Evolutionary conservation across 2,797 vertebrate genomes (phyloP), one percentile per base, ranked within the genome.

Genomic region (Tolypeutes matacus): DNA sequence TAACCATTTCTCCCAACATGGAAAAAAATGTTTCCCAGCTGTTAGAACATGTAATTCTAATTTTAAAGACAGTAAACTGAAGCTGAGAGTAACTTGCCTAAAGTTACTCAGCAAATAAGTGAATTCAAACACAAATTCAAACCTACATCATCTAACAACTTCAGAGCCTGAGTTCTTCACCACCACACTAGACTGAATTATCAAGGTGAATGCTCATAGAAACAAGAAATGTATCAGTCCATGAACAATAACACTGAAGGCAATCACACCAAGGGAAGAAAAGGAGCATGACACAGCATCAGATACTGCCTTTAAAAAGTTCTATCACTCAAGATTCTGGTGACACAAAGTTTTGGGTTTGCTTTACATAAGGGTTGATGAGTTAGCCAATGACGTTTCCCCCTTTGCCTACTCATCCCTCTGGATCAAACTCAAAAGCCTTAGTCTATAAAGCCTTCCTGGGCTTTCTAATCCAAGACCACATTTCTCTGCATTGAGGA

Each of bases 41-140:
- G 31, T 89, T 73, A 73, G 1, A 94, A 70, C 36, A 60, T 20
- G 2, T 42, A 72, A 81, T 67, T 9, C 34, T 58, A 31, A 86
- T 67, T 80, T 94, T 36, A 85, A 88, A 91, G 49, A 92, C 53
- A 67, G 39, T 64, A 92, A 88, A 91, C 34, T 78, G 5, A 95
- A 77, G 75, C 51, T 67, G 42, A 80, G 21, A 42, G 6, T 56
- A 91, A 84, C 49, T 18, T 80, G 42, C 58, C 60, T 94, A 7
- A 75, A 82, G n/a, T 56, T 34, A 88, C 29, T 80, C n/a, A 80
- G 42, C 29, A 21, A 56, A 3, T 75, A 62, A 31, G 3, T 31
- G 34, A 11, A 20, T 56, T 70, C 95, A 86, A 93, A 78, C 31
- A 23, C 62, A 23, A 92, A 80, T 15, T 78, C 53, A 53, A 90